Percentiles rank a stretch among this genome's conserved stretches.
Evolutionary conservation across 1,140 invertebrate species (phyloP).

Genomic region (Cephus cinctus): DNA sequence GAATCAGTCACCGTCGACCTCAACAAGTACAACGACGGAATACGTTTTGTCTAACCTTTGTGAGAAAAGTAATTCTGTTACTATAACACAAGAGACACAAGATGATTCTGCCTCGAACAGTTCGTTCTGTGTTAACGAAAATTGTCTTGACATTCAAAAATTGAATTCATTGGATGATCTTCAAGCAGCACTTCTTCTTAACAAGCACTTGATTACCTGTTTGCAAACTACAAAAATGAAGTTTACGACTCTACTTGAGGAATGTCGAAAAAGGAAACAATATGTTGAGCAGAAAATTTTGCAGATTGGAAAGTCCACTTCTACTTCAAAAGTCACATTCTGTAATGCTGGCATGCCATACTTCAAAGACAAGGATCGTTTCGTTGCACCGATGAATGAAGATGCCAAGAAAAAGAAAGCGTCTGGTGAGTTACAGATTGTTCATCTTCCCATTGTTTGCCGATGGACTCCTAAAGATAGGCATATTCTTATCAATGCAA

Average conservation of each 20-base stretch:
- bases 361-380: conserved; percentile 48
- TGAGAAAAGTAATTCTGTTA: too few species aligned
- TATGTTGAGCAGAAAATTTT: conserved; percentile 15
- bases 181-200: too few species aligned
- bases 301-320: too few species aligned
- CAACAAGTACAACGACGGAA: too few species aligned
- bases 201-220: too few species aligned
- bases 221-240: conserved; percentile 13
- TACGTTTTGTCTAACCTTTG: too few species aligned
- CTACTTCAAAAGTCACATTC: conserved; percentile 12
- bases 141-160: too few species aligned
- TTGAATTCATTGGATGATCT: too few species aligned
- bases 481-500: conserved; percentile 30
- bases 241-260: conserved; percentile 23
- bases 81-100: too few species aligned
- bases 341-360: conserved; percentile 48
- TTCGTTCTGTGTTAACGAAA: too few species aligned
- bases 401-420: conserved; percentile 44
- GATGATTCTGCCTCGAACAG: too few species aligned
- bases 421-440: conserved; percentile 39
- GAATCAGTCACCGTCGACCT: not conserved
- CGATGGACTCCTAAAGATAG: conserved; percentile 44
- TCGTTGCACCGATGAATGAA: conserved; percentile 41
- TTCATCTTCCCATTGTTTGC: conserved; percentile 31
- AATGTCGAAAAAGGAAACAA: conserved; percentile 25